A percentile compares a stretch with the other conserved stretches of the same genome.
These are phyloP conservation scores for Himalopsyche phryganea DNA, from an alignment of 1,140 invertebrate species.

Conservation along the genomic window DNA sequence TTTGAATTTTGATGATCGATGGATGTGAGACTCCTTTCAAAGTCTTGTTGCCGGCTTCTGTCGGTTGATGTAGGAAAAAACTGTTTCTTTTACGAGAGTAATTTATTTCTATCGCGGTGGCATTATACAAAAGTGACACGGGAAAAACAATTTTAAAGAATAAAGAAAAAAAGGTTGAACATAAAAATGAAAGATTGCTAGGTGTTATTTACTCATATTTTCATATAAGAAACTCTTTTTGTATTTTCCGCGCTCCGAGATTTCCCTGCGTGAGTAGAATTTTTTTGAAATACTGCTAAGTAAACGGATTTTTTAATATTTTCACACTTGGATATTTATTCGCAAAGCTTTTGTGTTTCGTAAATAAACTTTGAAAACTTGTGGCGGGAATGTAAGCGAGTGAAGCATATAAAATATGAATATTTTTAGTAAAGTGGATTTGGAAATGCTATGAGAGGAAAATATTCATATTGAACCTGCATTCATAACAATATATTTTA, in stretches of 20 bases:
- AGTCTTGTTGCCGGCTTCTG: conserved; percentile 4
- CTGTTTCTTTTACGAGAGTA: conserved; percentile 30
- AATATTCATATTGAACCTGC: too few species aligned
- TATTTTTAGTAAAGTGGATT: too few species aligned
- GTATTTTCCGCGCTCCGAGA: neutral
- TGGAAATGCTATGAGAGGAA: too few species aligned
- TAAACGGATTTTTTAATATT: neutral
- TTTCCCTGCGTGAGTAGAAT: neutral
- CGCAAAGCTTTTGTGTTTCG: too few species aligned
- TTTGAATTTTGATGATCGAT: too few species aligned
- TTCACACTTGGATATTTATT: neutral
- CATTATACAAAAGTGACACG: conserved; percentile 32
- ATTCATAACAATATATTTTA: too few species aligned
- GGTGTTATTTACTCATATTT: conserved; percentile 33
- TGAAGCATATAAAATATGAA: too few species aligned
- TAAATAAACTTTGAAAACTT: too few species aligned
- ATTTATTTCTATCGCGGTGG: conserved; percentile 33
- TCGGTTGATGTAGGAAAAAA: conserved; percentile 15
- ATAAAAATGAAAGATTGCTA: conserved; percentile 31
- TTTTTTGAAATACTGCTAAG: neutral
- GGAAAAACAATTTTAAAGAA: conserved; percentile 32
- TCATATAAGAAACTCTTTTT: conserved; percentile 26
- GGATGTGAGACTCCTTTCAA: too few species aligned
- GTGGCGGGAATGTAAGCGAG: too few species aligned
- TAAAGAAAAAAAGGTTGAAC: conserved; percentile 26